phyloP scores from a whole-genome alignment of 2,797 vertebrate species.

The Chelonia mydas region DNA sequence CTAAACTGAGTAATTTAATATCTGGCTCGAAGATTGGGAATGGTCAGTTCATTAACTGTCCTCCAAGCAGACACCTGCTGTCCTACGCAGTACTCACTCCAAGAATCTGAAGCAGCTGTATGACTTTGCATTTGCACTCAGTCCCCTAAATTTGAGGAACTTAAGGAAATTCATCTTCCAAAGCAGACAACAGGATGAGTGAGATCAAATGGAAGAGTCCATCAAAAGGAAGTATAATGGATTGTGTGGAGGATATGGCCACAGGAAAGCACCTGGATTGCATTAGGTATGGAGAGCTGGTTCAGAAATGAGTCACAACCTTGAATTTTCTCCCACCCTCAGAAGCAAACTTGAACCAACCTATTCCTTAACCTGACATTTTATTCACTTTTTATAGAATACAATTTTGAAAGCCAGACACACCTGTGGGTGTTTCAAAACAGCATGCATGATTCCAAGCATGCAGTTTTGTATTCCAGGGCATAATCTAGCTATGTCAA shows the following conservation, averaged over 20 bases:
- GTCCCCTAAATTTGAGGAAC: not conserved
- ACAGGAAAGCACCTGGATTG: not conserved
- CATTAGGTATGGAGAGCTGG: not conserved
- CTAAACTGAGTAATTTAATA: conserved; percentile 24
- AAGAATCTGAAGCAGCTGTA: not conserved
- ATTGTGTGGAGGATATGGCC: not conserved
- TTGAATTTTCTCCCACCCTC: not conserved
- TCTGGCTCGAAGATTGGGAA: conserved; percentile 2
- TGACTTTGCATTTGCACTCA: not conserved
- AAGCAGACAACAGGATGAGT: not conserved
- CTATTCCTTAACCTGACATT: not conserved
- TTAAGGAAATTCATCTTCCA: not conserved
- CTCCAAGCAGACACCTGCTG: not conserved
- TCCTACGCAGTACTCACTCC: not conserved
- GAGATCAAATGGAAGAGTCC: not conserved
- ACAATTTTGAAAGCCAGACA: accelerated
- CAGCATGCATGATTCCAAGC: not conserved
- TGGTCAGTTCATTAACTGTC: not conserved
- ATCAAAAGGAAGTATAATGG: not conserved
- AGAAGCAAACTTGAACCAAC: not conserved
- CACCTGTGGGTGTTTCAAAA: not conserved
- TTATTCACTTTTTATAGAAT: not conserved
- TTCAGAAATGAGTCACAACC: not conserved
- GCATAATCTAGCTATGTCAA: not conserved
- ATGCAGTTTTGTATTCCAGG: not conserved